Evolutionary conservation across 2,797 vertebrate species (phyloP).

Genomic region (Gymnothorax javanicus): DNA sequence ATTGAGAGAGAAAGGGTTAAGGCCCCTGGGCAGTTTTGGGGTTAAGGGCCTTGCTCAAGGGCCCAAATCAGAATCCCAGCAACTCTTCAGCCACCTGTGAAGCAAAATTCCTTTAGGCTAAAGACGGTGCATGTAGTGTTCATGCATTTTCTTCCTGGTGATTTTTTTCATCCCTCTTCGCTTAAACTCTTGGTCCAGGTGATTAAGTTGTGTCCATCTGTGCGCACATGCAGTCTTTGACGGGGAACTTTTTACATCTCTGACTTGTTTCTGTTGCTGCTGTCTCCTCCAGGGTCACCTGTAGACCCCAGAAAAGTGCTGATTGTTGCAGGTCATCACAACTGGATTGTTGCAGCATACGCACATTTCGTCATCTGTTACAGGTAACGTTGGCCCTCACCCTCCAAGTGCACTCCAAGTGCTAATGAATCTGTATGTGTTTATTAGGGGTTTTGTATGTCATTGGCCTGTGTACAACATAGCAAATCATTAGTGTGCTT

Average conservation of each 20-base stretch:
- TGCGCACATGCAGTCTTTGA: too few relatives aligned
- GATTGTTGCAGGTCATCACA: conserved; percentile 95
- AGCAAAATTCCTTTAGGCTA: too few relatives aligned
- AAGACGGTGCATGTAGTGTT: background rate
- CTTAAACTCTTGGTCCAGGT: too few relatives aligned
- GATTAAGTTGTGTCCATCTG: too few relatives aligned
- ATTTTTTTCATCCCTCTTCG: background rate
- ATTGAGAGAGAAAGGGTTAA: too few relatives aligned
- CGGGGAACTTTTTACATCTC: too few relatives aligned
- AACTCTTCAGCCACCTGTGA: too few relatives aligned
- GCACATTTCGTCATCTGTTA: conserved; percentile 98
- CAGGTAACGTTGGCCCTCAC: conserved; percentile 74
- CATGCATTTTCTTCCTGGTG: background rate
- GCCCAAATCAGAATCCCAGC: too few relatives aligned
- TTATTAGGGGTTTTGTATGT: background rate
- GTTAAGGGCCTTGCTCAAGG: too few relatives aligned
- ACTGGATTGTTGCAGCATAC: conserved; percentile 98
- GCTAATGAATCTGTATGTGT: background rate
- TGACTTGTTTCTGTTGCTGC: too few relatives aligned
- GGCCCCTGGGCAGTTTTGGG: too few relatives aligned
- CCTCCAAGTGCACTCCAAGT: background rate
- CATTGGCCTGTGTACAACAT: background rate
- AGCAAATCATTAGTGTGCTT: background rate
- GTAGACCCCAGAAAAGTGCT: conserved; percentile 95
- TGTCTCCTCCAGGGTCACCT: conserved; percentile 73